phyloP scores from a whole-genome alignment of 1,140 invertebrate genomes.

The Helicoverpa armigera region DNA sequence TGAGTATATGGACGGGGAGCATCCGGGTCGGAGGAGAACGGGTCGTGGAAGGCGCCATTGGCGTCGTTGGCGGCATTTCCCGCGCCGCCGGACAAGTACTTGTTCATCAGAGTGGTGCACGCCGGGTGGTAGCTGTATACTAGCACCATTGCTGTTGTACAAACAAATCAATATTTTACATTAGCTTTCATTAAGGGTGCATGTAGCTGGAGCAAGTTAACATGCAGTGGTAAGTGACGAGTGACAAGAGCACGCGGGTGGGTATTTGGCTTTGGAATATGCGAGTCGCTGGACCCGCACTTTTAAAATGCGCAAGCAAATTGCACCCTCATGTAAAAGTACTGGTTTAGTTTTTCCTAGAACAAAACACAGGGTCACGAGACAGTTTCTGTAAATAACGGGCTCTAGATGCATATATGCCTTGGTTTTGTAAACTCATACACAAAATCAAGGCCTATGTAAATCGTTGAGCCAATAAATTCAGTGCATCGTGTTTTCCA shows the following conservation, averaged over 20 bases:
- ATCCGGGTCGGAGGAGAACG: constrained; percentile 94
- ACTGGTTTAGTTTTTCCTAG: too few relatives aligned
- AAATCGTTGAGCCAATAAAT: constrained; percentile 7
- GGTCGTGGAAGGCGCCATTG: constrained; percentile 87
- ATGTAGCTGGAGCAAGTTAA: too few relatives aligned
- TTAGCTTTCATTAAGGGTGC: too few relatives aligned
- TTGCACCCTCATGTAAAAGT: too few relatives aligned
- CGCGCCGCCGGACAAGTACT: constrained; percentile 87
- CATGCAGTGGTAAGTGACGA: too few relatives aligned
- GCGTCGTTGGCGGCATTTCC: constrained; percentile 57
- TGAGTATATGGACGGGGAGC: constrained; percentile 94
- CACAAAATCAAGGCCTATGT: constrained; percentile 20
- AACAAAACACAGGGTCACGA: too few relatives aligned
- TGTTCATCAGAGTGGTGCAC: constrained; percentile 94
- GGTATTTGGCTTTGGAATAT: too few relatives aligned
- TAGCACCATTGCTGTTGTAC: constrained; percentile 94
- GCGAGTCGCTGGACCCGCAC: too few relatives aligned
- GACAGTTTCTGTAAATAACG: too few relatives aligned
- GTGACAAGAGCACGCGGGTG: too few relatives aligned
- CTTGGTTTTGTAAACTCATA: not conserved
- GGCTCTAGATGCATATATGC: too few relatives aligned
- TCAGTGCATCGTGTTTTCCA: constrained; percentile 30
- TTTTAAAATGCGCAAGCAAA: too few relatives aligned
- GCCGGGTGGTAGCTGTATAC: constrained; percentile 98
- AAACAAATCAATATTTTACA: not conserved